Evolutionary conservation across 1,140 invertebrate species (phyloP).

Genomic region (Dysdera silvatica): DNA sequence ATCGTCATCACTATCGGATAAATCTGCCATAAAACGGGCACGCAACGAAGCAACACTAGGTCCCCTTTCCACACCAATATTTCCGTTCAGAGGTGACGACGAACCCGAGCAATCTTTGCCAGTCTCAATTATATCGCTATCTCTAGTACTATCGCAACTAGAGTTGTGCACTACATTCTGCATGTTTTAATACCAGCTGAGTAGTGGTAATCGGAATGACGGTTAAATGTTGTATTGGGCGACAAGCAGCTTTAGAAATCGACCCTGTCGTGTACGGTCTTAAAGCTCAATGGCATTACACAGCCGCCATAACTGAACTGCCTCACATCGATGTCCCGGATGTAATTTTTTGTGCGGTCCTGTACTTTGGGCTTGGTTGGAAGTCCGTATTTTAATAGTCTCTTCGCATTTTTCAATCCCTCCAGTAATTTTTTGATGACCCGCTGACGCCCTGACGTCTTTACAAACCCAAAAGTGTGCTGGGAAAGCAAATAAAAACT

Average conservation of each 20-base stretch:
- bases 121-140: slow-evolving; percentile 43
- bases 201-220: too few relatives aligned
- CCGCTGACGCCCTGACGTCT: too few relatives aligned
- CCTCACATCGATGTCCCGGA: slow-evolving; percentile 24
- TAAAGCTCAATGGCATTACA: slow-evolving; percentile 21
- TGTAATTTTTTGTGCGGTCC: slow-evolving; percentile 26
- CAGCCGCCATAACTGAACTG: slow-evolving; percentile 29
- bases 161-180: slow-evolving; percentile 73
- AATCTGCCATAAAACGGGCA: slow-evolving; percentile 75
- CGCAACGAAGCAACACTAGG: slow-evolving; percentile 63
- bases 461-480: too few relatives aligned
- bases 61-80: slow-evolving; percentile 38
- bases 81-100: slow-evolving; percentile 32
- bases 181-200: slow-evolving; percentile 51
- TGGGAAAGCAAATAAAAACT: too few relatives aligned
- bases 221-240: too few relatives aligned
- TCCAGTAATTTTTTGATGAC: too few relatives aligned
- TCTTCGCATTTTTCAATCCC: too few relatives aligned
- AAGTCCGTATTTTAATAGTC: too few relatives aligned
- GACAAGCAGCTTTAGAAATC: too few relatives aligned
- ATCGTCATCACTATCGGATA: slow-evolving; percentile 84
- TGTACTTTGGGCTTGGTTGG: too few relatives aligned
- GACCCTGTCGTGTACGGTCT: too few relatives aligned
- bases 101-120: slow-evolving; percentile 32
- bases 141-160: slow-evolving; percentile 59